Base-by-base conservation (phyloP, 2,888 invertebrate genomes). In the Heteropelma amictum region DNA sequence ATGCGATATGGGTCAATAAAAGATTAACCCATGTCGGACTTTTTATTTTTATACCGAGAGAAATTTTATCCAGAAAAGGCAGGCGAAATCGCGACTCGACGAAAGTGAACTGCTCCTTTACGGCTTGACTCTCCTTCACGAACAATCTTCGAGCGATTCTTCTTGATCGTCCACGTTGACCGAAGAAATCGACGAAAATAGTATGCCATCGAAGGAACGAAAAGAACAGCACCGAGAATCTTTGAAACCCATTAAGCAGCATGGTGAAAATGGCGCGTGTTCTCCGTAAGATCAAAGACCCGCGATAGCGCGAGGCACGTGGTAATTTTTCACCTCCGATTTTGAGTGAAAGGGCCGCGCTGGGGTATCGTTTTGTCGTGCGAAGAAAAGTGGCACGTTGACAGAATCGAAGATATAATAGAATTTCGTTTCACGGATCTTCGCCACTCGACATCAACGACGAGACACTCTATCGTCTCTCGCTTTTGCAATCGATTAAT, bases 351-450 rank as follows among this genome's bases (percentile, higher is more conserved):
- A 58, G 58, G 58, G 60, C 7, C 38, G 17, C 53, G 53, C 19
- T 53, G 49, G 54, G 28, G 14, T 68, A 7, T 19, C 49, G 10
- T 17, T 40, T 58, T 67, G 42, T 38, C 38, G 23, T 33, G 45
- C 33, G 53, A 12, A 40, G 56, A 58, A 45, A 67, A 60, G 40
- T 51, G 28, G 51, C 51, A 54, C 38, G 12, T 54, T 35, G 21
- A 38, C 63, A 26, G 8, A 19, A 58, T 26, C 51, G 42, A 72
- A 47, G 75, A 72, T n/a, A n/a, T 75, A 75, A 75, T 72, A 72
- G 75, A 75, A 75, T 75, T 72, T 72, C 45, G 60, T 60, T 58
- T 67, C 72, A 54, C 53, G 65, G 42, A 42, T 35, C 47, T 51
- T 65, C 35, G 51, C 26, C 7, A 38, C 17, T 40, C 19, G 63